Evolutionary conservation across 1,140 invertebrate genomes (phyloP), one percentile per base, ranked within the genome.

Genomic region (Drosophila erecta): DNA sequence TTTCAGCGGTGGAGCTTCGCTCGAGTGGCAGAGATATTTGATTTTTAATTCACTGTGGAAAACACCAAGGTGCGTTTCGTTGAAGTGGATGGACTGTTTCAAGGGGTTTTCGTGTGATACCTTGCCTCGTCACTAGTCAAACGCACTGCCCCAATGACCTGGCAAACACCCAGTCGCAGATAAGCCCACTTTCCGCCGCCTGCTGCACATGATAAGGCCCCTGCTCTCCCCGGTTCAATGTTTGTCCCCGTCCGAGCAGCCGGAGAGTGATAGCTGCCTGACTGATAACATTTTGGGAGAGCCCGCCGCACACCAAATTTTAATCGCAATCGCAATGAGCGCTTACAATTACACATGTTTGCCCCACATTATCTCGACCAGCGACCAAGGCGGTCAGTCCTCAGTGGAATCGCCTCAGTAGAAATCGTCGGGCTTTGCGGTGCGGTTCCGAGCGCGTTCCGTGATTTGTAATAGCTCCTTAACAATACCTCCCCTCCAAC

Each of bases 281-380:
- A 89, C 71, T 89, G 84, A 89, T 89, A 89, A 89, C 65, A 69
- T 44, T 62, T 69, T 58, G 76, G 71, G 85, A 78, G 87, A 83
- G 76, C 4, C 46, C 24, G n/a, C 47, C 47, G n/a, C 5, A 33
- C 47, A 80, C 77, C 76, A 76, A 81, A 80, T 67, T 80, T 77
- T 87, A 87, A 87, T 90, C 85, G 84, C 85, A 87, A 89, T 89
- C 84, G 80, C 85, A 84, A 84, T 76, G 80, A 80, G 62, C 67
- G 66, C 71, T 90, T 84, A 87, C 84, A 87, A 84, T 90, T 90
- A 90, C 84, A 89, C 65, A 84, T 89, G 80, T 84, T 84, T 70
- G 76, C 79, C 71, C 72, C 62, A 71, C 57, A 80, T 89, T 83
- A 89, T 75, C 69, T 22, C 27, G 35, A 15, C 35, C 66, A 22